These are phyloP conservation scores for Blastomussa wellsi DNA, from an alignment of 92 coral and sea anemone genomes.

Conservation along the genomic window DNA sequence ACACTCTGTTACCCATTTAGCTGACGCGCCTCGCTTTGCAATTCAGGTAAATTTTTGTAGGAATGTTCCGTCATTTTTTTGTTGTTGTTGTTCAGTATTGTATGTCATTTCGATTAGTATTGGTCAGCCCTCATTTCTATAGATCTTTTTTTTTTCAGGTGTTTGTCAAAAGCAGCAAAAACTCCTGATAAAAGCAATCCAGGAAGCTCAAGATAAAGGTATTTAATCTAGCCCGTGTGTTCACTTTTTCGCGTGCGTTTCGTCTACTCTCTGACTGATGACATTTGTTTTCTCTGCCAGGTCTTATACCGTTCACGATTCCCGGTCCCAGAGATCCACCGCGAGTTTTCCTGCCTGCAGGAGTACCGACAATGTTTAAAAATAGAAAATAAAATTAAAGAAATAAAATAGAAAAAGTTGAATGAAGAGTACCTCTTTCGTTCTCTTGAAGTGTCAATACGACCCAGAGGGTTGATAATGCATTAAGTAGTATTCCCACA, in stretches of 20 bases:
- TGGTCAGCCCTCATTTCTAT: not conserved
- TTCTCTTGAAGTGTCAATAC: not conserved
- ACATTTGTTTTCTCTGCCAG: constrained; percentile 32
- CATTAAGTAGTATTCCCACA: too few species aligned
- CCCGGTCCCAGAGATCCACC: constrained; percentile 92
- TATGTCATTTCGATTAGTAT: too few species aligned
- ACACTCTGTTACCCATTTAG: too few species aligned
- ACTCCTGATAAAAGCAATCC: constrained; percentile 68
- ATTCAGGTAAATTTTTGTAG: too few species aligned
- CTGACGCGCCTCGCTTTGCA: too few species aligned
- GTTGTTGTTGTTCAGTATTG: too few species aligned
- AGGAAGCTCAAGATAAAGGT: constrained; percentile 83
- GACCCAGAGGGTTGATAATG: too few species aligned
- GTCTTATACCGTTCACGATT: constrained; percentile 81
- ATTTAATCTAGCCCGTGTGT: not conserved
- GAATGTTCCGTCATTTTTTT: too few species aligned
- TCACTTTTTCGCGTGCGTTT: too few species aligned
- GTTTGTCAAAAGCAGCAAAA: constrained; percentile 87
- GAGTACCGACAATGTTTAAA: constrained; percentile 69
- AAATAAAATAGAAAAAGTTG: not conserved
- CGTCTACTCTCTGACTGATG: not conserved
- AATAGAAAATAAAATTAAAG: constrained; percentile 49
- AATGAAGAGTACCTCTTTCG: not conserved
- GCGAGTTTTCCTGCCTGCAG: constrained; percentile 61
- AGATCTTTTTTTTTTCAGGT: constrained; percentile 44